Conservation (phyloP, 2,113 vertebrate species). For the Formicarius rufipectus region DNA sequence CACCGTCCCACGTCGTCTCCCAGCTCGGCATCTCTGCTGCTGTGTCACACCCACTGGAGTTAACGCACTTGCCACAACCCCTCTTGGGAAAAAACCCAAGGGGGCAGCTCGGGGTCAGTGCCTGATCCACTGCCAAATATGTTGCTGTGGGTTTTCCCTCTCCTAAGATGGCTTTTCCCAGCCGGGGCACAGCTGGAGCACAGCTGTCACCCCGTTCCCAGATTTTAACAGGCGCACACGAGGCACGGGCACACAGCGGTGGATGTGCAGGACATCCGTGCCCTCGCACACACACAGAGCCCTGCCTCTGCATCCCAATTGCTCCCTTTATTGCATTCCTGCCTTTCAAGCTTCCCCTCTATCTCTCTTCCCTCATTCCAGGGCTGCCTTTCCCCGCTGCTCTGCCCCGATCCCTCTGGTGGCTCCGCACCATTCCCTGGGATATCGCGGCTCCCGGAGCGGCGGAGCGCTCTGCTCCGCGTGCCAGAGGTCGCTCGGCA, state of each 20-base stretch:
- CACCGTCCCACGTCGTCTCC: neutral
- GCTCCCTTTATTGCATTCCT: neutral
- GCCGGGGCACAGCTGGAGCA: conserved; percentile 29
- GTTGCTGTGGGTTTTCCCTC: neutral
- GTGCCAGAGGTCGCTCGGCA: neutral
- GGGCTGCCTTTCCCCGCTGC: neutral
- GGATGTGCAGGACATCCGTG: neutral
- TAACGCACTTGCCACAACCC: neutral
- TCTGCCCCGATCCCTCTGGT: neutral
- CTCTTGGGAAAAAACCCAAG: too few relatives aligned
- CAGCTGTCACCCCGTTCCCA: neutral
- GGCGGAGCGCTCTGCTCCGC: neutral
- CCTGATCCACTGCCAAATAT: neutral
- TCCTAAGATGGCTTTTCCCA: neutral
- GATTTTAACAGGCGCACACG: neutral
- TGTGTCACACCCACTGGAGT: rapidly evolving
- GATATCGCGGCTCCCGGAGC: neutral
- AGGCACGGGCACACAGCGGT: neutral
- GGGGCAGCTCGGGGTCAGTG: too few relatives aligned
- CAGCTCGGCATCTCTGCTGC: rapidly evolving
- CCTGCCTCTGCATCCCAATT: neutral
- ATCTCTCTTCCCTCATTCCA: neutral
- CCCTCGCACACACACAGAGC: neutral
- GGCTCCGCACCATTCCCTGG: neutral
- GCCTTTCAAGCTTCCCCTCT: neutral